Evolutionary conservation across 2,797 vertebrate species (phyloP), one percentile per base, ranked within the genome.

Genomic region (Cephalopachus bancanus): DNA sequence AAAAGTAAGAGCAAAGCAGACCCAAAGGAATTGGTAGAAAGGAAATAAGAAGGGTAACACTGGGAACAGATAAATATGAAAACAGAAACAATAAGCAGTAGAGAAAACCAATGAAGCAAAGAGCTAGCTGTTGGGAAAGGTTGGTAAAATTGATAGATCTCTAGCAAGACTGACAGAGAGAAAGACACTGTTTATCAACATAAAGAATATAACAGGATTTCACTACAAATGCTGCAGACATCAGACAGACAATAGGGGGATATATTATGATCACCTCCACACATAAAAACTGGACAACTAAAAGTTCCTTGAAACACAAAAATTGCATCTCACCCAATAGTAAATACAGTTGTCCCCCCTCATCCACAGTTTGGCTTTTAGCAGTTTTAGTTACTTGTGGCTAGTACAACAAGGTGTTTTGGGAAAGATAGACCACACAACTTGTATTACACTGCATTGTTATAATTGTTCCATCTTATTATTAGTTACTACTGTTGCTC

Each of bases 71-170:
- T 81, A 49, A 69, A 69, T 53, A 75, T 15, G 37, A 81, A 81
- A 89, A 20, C 7, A n/a, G 12, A 72, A 84, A 19, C 10, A 90
- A 57, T 55, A 55, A 65, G 37, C 3, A 10, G 6, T 57, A 51
- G 24, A 75, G 78, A 89, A 65, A 94, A 80, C 75, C n/a, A 92
- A 74, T 55, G 16, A 89, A 75, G 24, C 19, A 65, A 74, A 85
- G 65, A 55, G 26, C 20, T 26, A 7, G 1, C 44, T 76, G 37
- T 81, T 85, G 62, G 28, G 67, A 81, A 81, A 90, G 22, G 62
- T 30, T 30, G 37, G 3, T 51, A 75, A 86, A 86, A 30, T n/a
- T 37, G 14, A 93, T 49, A 60, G 83, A 37, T 1, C 3, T 91
- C 51, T 69, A 83, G 2, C 19, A 84, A 37, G 15, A 85, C 51